Percentiles rank a stretch among this genome's conserved stretches.
Conservation (phyloP, 2,888 invertebrate genomes). For the Elegia similella region DNA sequence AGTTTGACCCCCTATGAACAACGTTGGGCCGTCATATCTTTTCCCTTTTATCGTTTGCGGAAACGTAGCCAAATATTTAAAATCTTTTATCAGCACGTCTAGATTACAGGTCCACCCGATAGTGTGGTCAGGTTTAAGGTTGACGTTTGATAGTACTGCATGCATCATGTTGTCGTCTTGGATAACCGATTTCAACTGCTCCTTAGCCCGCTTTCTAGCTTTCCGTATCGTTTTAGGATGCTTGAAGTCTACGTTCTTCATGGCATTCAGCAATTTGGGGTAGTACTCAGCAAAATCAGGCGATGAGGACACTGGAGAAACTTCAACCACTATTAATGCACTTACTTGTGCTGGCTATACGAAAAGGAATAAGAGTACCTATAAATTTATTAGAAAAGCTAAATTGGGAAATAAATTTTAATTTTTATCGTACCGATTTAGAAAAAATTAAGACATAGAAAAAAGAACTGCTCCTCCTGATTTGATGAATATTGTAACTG, state of each 20-base stretch:
- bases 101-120: constrained; percentile 90
- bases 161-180: constrained; percentile 82
- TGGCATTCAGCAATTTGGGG: constrained; percentile 82
- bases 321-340: constrained; percentile 84
- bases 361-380: constrained; percentile 12
- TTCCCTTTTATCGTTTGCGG: constrained; percentile 63
- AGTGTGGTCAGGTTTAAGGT: constrained; percentile 56
- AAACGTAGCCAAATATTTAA: constrained; percentile 83
- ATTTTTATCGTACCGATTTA: too few relatives aligned
- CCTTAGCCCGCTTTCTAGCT: constrained; percentile 44
- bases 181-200: constrained; percentile 40
- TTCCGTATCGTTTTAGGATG: constrained; percentile 36
- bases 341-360: constrained; percentile 80
- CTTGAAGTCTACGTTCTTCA: constrained; percentile 52
- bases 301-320: constrained; percentile 82
- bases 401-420: too few relatives aligned
- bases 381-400: too few relatives aligned
- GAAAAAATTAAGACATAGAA: too few relatives aligned
- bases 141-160: constrained; percentile 72
- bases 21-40: constrained; percentile 83
- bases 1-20: constrained; percentile 91
- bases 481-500: too few relatives aligned
- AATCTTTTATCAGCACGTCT: constrained; percentile 83
- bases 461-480: too few relatives aligned
- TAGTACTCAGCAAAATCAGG: constrained; percentile 74